Evolutionary conservation across 2,888 invertebrate genomes (phyloP).

Genomic region (Melieria picta): DNA sequence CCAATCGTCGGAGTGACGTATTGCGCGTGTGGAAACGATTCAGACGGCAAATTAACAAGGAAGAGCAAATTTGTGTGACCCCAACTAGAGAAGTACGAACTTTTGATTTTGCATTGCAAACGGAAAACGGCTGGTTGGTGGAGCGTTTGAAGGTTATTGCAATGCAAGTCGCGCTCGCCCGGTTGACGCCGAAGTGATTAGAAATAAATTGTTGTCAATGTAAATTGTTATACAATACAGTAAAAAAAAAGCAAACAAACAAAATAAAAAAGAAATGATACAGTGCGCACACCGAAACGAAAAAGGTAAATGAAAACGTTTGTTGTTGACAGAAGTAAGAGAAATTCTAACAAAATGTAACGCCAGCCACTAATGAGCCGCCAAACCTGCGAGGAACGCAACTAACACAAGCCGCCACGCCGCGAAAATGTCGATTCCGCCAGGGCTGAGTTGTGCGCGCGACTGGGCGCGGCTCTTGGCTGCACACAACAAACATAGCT

Average conservation of each 20-base stretch:
- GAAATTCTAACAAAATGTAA: no score
- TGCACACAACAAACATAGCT: no score
- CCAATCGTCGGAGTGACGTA: not conserved
- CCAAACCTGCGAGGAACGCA: no score
- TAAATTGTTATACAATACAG: not conserved
- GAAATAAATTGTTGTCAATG: not conserved
- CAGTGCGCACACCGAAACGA: not conserved
- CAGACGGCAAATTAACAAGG: not conserved
- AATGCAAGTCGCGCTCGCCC: not conserved
- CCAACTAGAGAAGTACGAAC: not conserved
- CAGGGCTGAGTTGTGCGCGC: no score
- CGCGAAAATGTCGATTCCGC: no score
- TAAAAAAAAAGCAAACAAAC: not conserved
- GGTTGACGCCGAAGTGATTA: no score
- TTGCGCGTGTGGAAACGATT: not conserved
- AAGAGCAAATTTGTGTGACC: not conserved
- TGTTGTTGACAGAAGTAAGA: no score
- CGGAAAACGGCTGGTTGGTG: not conserved
- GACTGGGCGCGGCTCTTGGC: no score
- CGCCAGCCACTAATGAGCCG: no score
- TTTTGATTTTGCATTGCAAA: not conserved
- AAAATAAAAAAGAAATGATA: not conserved
- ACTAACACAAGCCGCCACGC: no score
- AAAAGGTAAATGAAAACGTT: no score
- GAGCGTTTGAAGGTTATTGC: conserved; percentile 1